A percentile compares a stretch with the other conserved stretches of the same genome.
Evolutionary conservation across 30 jellyfish, hydroid and myxozoan genomes (phyloP).

Genomic region (Mastigias papua): DNA sequence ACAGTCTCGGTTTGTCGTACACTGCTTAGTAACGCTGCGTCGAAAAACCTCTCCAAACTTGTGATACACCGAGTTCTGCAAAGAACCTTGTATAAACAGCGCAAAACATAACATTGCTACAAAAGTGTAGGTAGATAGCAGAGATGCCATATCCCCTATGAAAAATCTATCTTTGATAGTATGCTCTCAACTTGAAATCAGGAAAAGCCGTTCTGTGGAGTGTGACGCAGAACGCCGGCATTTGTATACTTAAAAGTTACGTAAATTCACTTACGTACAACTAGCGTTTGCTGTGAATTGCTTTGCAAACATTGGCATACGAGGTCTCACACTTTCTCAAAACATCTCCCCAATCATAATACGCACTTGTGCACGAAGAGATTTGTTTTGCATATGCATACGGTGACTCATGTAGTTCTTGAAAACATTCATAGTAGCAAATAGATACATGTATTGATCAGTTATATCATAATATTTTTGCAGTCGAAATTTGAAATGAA

Average conservation of each 20-base stretch:
- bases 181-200: neutral
- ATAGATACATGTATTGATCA: neutral
- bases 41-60: slow-evolving; percentile 3
- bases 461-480: no score
- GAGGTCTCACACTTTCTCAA: neutral
- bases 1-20: neutral
- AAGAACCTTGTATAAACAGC: neutral
- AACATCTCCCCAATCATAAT: neutral
- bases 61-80: neutral
- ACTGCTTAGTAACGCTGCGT: neutral
- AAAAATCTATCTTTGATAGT: no score
- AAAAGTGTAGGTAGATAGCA: neutral
- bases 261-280: neutral
- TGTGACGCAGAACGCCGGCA: neutral
- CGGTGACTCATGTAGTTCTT: neutral
- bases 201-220: neutral
- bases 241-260: neutral
- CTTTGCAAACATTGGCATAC: neutral
- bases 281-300: neutral
- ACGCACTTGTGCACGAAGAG: neutral
- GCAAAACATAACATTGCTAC: neutral
- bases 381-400: neutral
- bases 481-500: no score
- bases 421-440: neutral
- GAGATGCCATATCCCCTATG: neutral